phyloP scores from a whole-genome alignment of 2,113 vertebrate species.

The Lucifuga dentata region DNA sequence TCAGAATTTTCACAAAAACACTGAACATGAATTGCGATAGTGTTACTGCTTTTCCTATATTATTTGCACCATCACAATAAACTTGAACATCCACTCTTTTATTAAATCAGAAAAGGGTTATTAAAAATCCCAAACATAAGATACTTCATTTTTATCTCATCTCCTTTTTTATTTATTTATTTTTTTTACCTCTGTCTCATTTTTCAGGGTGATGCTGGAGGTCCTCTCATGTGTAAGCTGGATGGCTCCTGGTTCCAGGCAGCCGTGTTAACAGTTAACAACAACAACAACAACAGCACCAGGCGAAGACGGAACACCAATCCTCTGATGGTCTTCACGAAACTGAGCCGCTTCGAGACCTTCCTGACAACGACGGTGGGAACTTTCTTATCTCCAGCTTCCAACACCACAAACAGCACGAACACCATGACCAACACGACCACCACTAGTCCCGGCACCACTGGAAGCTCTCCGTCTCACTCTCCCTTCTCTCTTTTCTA shows the following conservation, averaged over 20 bases:
- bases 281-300: neutral
- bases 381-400: conserved; percentile 24
- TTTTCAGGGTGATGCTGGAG: conserved; percentile 58
- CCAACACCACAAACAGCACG: neutral
- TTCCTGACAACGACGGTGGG: conserved; percentile 36
- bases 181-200: no score
- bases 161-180: no score
- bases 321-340: neutral
- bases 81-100: no score
- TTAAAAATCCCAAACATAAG: neutral
- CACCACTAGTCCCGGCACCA: neutral
- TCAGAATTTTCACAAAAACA: no score
- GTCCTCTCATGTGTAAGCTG: conserved; percentile 65
- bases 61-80: no score
- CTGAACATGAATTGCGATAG: no score
- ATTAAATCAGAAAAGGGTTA: no score
- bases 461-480: neutral
- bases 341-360: rapidly evolving
- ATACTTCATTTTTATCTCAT: neutral
- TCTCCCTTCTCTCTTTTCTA: neutral
- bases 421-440: neutral
- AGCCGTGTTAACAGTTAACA: conserved; percentile 26
- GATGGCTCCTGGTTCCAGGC: conserved; percentile 59
- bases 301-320: rapidly evolving
- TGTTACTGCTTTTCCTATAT: no score